Conservation (phyloP, 2,113 vertebrate species). For the Xiphophorus couchianus region DNA sequence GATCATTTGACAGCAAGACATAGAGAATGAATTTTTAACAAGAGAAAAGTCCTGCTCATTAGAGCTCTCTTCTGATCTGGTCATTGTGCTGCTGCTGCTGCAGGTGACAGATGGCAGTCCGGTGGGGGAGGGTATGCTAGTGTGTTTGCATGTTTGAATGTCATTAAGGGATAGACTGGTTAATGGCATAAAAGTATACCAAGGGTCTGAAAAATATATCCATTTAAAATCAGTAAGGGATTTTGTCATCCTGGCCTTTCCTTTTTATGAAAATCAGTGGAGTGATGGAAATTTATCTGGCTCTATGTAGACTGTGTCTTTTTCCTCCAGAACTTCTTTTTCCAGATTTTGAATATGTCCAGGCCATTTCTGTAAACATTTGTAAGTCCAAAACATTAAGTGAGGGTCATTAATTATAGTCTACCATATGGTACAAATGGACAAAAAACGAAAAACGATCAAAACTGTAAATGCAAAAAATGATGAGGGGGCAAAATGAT, state of each 20-base stretch:
- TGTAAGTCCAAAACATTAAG: too few relatives aligned
- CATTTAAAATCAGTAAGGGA: not conserved
- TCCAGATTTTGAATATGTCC: too few relatives aligned
- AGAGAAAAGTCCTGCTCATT: conserved; percentile 44
- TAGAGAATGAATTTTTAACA: conserved; percentile 61
- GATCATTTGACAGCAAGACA: conserved; percentile 41
- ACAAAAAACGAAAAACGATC: too few relatives aligned
- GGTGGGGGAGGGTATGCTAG: conserved; percentile 39
- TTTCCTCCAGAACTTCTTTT: too few relatives aligned
- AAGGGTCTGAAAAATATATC: not conserved
- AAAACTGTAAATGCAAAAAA: too few relatives aligned
- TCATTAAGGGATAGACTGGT: conserved; percentile 14
- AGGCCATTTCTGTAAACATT: too few relatives aligned
- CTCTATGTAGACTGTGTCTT: too few relatives aligned
- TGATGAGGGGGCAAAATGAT: not conserved
- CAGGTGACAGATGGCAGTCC: conserved; percentile 75
- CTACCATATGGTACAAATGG: too few relatives aligned
- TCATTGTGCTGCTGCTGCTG: conserved; percentile 60
- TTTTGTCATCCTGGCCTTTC: not conserved
- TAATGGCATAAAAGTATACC: not conserved
- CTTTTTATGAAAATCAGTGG: too few relatives aligned
- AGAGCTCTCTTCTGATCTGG: conserved; percentile 54
- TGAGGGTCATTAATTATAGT: too few relatives aligned
- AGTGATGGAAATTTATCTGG: too few relatives aligned
- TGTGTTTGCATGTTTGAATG: conserved; percentile 27